A percentile compares a stretch with the other conserved stretches of the same genome.
Conservation (phyloP, 2,888 invertebrate species). For the Colletes collaris region DNA sequence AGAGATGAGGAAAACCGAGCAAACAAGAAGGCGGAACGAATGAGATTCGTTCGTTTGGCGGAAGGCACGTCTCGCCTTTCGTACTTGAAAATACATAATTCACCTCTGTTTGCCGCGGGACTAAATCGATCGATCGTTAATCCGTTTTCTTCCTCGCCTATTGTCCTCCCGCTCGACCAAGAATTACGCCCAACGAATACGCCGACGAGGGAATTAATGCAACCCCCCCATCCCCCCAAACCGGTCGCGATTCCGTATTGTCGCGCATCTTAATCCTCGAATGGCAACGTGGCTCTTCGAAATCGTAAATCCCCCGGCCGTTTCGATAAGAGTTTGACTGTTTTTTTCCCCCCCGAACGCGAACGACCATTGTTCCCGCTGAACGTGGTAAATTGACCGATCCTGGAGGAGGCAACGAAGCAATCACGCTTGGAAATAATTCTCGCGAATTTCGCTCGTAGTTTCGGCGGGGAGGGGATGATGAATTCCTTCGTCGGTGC, state of each 20-base stretch:
- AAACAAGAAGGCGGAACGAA: slow-evolving; percentile 47
- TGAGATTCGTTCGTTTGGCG: slow-evolving; percentile 52
- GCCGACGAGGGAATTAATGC: slow-evolving; percentile 25
- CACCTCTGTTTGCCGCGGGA: slow-evolving; percentile 35
- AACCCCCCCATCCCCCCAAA: neutral
- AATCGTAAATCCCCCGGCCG: slow-evolving; percentile 1
- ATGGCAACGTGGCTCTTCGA: neutral
- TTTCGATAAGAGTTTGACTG: slow-evolving; percentile 1
- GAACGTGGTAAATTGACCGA: slow-evolving; percentile 7
- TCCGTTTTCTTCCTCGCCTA: slow-evolving; percentile 44
- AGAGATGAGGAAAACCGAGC: slow-evolving; percentile 22
- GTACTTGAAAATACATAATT: slow-evolving; percentile 59
- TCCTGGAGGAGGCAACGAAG: slow-evolving; percentile 1
- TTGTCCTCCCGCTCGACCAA: slow-evolving; percentile 8
- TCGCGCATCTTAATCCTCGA: neutral
- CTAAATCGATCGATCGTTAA: slow-evolving; percentile 56
- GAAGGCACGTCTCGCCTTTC: slow-evolving; percentile 44
- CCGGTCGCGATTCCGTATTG: neutral
- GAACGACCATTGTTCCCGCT: slow-evolving; percentile 9
- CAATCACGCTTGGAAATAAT: neutral
- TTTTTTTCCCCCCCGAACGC: neutral
- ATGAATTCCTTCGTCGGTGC: too few species aligned
- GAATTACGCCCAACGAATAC: slow-evolving; percentile 32
- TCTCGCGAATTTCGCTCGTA: too few species aligned
- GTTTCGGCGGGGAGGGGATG: too few species aligned